Evolutionary conservation across 2,113 vertebrate species (phyloP).

Genomic region (Puntigrus tetrazona): DNA sequence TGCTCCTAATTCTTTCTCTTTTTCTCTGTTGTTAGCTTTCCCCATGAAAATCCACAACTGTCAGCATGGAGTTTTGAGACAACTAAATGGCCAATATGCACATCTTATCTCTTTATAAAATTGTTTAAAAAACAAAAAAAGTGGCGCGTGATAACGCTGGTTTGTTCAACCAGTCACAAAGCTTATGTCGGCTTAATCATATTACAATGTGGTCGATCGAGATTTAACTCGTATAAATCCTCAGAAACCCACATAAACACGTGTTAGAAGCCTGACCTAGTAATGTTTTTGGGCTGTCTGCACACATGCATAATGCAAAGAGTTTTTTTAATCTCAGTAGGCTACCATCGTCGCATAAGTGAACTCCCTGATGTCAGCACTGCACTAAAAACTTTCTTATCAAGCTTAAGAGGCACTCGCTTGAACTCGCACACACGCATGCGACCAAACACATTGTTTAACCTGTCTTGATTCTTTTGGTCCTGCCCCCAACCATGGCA

Average conservation of each 20-base stretch:
- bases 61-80: slow-evolving; percentile 8
- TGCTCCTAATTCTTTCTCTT: background rate
- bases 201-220: background rate
- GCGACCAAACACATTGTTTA: background rate
- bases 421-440: background rate
- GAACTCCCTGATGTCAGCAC: slow-evolving; percentile 30
- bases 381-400: background rate
- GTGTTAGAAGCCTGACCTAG: slow-evolving; percentile 7
- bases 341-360: background rate
- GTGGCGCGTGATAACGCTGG: background rate
- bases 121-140: too few relatives aligned
- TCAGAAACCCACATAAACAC: slow-evolving; percentile 7
- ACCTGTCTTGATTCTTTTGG: background rate
- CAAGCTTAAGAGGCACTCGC: background rate
- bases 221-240: background rate
- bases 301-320: slow-evolving; percentile 32
- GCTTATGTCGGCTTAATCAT: background rate
- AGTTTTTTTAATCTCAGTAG: slow-evolving; percentile 13
- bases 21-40: background rate
- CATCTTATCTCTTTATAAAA: too few relatives aligned
- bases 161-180: background rate
- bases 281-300: background rate
- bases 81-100: too few relatives aligned
- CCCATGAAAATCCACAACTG: background rate
- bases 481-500: background rate